Percentiles rank a stretch among this genome's conserved stretches.
Evolutionary conservation across 2,888 invertebrate species (phyloP).

Genomic region (Euzophera pinguis): DNA sequence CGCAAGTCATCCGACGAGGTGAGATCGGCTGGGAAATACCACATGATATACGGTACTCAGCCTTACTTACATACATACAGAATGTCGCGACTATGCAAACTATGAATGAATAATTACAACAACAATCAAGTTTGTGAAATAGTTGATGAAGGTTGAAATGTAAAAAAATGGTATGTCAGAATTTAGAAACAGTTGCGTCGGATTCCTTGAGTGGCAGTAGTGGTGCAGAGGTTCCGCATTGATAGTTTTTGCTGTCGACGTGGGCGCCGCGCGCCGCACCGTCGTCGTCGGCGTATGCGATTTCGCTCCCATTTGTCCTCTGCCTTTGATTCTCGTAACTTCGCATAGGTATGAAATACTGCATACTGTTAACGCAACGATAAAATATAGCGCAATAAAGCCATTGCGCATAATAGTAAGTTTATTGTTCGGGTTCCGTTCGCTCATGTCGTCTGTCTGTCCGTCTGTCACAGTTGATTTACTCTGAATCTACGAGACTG

Average conservation of each 20-base stretch:
- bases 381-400: no score
- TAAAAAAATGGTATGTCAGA: slow-evolving; percentile 44
- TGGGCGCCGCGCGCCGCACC: slow-evolving; percentile 28
- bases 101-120: slow-evolving; percentile 36
- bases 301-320: background rate
- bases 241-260: slow-evolving; percentile 43
- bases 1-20: slow-evolving; percentile 75
- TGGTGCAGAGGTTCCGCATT: slow-evolving; percentile 57
- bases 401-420: no score
- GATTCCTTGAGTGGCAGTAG: slow-evolving; percentile 47
- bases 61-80: slow-evolving; percentile 52
- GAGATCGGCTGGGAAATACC: slow-evolving; percentile 78
- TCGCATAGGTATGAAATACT: no score
- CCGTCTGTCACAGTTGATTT: no score
- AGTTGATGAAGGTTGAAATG: slow-evolving; percentile 28
- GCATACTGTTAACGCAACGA: no score
- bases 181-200: slow-evolving; percentile 54
- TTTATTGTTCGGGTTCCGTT: no score
- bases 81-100: slow-evolving; percentile 48
- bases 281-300: slow-evolving; percentile 22
- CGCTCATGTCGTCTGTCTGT: no score
- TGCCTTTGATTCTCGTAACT: background rate
- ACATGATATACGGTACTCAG: slow-evolving; percentile 53
- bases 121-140: background rate
- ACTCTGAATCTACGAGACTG: no score